These are phyloP conservation scores for Amblyraja radiata DNA, from an alignment of 2,797 vertebrate species.

Conservation along the genomic window DNA sequence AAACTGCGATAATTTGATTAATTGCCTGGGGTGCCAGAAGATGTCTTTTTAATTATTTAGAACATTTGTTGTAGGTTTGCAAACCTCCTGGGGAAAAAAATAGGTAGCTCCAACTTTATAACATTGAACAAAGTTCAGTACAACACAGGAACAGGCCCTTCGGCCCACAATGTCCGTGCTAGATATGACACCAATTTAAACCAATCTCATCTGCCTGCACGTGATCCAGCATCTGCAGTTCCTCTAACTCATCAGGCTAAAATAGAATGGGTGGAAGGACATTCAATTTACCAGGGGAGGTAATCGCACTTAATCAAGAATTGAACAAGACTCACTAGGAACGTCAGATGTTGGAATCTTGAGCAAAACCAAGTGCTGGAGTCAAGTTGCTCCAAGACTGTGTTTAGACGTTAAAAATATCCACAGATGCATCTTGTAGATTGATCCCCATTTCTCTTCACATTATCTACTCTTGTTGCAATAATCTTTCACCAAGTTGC, in stretches of 20 bases:
- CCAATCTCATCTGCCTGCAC: too few relatives aligned
- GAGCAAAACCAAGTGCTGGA: too few relatives aligned
- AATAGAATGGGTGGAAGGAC: not conserved
- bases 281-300: not conserved
- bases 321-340: not conserved
- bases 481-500: not conserved
- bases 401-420: too few relatives aligned
- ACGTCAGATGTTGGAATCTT: too few relatives aligned
- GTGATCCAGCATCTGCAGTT: too few relatives aligned
- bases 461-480: not conserved
- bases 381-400: too few relatives aligned
- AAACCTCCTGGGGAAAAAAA: not conserved
- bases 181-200: too few relatives aligned
- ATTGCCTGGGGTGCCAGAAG: not conserved
- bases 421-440: not conserved
- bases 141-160: too few relatives aligned
- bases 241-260: too few relatives aligned
- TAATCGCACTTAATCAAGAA: not conserved
- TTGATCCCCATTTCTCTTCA: not conserved
- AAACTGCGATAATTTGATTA: not conserved
- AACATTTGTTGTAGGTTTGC: not conserved
- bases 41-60: not conserved
- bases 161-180: too few relatives aligned
- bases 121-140: too few relatives aligned
- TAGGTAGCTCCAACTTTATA: not conserved